These are phyloP conservation scores for Hirudinaria manillensis DNA, from an alignment of 2,888 invertebrate species.

Conservation along the genomic window DNA sequence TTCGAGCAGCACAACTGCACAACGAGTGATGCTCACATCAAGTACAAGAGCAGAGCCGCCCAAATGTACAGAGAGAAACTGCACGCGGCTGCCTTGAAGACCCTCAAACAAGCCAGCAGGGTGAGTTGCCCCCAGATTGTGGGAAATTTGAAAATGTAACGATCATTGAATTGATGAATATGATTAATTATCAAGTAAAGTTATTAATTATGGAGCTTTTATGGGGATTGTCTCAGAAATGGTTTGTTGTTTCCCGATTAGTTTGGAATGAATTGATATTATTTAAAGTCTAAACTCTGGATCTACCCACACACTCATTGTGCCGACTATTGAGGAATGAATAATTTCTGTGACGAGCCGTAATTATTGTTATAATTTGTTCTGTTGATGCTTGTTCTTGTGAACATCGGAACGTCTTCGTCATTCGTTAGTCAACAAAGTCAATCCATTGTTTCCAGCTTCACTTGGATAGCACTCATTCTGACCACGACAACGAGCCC, in stretches of 20 bases:
- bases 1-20: conserved; percentile 88
- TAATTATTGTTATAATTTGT: too few species aligned
- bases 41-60: conserved; percentile 92
- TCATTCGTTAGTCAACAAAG: too few species aligned
- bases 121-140: conserved; percentile 62
- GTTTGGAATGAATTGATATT: too few species aligned
- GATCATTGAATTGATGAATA: too few species aligned
- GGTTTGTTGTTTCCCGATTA: too few species aligned
- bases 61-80: conserved; percentile 87
- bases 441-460: conserved; percentile 16
- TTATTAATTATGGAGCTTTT: neutral
- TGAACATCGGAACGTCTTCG: neutral
- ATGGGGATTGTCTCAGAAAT: too few species aligned
- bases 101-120: conserved; percentile 78
- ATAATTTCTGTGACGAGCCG: too few species aligned
- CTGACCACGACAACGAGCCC: conserved; percentile 42
- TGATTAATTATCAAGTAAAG: neutral
- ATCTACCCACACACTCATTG: too few species aligned
- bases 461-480: conserved; percentile 30
- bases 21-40: conserved; percentile 87
- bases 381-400: too few species aligned
- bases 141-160: neutral
- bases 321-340: too few species aligned
- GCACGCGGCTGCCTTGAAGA: conserved; percentile 71
- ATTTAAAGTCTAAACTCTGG: too few species aligned